Percentiles rank a stretch among this genome's conserved stretches.
Evolutionary conservation across 1,140 invertebrate species (phyloP).

Genomic region (Tetranychus urticae): DNA sequence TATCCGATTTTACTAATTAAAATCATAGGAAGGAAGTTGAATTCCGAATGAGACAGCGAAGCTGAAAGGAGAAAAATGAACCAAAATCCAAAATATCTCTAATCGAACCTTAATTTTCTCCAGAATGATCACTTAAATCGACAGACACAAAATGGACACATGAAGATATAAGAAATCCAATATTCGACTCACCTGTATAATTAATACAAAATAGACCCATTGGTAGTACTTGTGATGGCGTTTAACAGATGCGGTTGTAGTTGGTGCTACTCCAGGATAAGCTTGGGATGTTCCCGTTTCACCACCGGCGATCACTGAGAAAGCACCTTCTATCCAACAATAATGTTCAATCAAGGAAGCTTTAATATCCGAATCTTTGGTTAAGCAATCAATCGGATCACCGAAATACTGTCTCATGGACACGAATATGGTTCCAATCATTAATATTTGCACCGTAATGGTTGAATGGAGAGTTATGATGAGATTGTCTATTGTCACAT

Average conservation of each 20-base stretch:
- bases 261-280: not conserved
- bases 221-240: slow-evolving; percentile 19
- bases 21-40: too few species aligned
- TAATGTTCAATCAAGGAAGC: not conserved
- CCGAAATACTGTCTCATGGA: slow-evolving; percentile 29
- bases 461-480: slow-evolving; percentile 26
- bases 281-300: not conserved
- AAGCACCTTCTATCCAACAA: slow-evolving; percentile 4
- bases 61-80: too few species aligned
- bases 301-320: not conserved
- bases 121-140: too few species aligned
- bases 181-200: not conserved
- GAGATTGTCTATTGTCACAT: not conserved
- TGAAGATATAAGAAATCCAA: too few species aligned
- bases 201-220: slow-evolving; percentile 10
- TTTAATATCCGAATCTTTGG: not conserved
- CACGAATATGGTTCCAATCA: slow-evolving; percentile 26
- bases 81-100: too few species aligned
- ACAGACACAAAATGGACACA: too few species aligned
- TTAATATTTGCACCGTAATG: slow-evolving; percentile 26
- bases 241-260: slow-evolving; percentile 23
- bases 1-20: too few species aligned
- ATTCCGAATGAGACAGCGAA: too few species aligned
- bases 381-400: slow-evolving; percentile 19
- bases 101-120: too few species aligned